Base-by-base conservation (phyloP, 2,888 invertebrate species). In the Mythimna impura region DNA sequence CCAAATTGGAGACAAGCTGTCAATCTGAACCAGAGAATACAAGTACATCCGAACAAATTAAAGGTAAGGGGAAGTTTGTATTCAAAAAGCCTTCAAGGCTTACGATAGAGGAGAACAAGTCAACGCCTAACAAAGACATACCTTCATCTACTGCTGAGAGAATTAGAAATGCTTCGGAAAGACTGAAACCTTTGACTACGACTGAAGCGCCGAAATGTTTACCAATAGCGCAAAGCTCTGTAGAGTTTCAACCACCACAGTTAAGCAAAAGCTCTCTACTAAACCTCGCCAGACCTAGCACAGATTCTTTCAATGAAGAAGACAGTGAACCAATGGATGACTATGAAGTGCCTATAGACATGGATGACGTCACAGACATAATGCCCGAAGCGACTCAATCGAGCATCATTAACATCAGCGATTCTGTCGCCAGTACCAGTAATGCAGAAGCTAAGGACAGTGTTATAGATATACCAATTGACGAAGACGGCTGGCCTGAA, bases 401-500 rank as follows among this genome's bases (percentile, higher is more conserved):
- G 0, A 90, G 88, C 77, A 88, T 91, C 9, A 89, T 93, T 20
- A 91, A 89, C 75, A 89, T 94, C 20, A 92, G 88, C 85, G 94
- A 94, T 83, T 91, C 93, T 25, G 65, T 88, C 34, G 84, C 90
- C 1, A 89, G 89, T 71, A 88, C 89, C 25, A 90, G 90, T 78
- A 89, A 88, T 64, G 82, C 84, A 52, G 87, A 89, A 65, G 67
- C 85, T 0, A 54, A 89, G 12, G 91, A 89, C 69, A 87, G 89
- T 63, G 30, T 54, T 22, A 30, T 61, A 68, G 91, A 90, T 47
- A 80, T 93, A 62, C 79, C 88, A 0, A 52, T 96, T 0, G 97
- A 97, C 86, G 96, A 96, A 10, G 97, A 97, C 73, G 97, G 97
- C 0, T 97, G 97, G 96, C 96, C 96, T 1, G 94, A 96, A 78